Evolutionary conservation across 2,888 invertebrate species (phyloP).

Genomic region (Aquatica leii): DNA sequence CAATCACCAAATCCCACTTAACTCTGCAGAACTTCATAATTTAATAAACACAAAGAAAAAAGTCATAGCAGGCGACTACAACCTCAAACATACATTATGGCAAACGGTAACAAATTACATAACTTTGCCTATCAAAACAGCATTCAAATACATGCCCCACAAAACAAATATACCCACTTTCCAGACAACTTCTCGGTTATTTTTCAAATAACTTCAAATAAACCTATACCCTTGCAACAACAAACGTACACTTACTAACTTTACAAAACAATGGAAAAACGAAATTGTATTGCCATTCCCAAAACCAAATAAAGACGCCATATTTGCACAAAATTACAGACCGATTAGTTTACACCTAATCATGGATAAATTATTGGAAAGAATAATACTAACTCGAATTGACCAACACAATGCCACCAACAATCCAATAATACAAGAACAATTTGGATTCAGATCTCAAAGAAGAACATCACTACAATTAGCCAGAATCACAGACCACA

Average conservation of each 20-base stretch:
- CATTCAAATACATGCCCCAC: too few relatives aligned
- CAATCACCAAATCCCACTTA: too few relatives aligned
- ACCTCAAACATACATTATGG: not conserved
- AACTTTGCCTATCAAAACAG: too few relatives aligned
- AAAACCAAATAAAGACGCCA: slow-evolving; percentile 35
- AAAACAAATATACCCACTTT: slow-evolving; percentile 15
- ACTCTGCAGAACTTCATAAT: not conserved
- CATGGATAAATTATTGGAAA: slow-evolving; percentile 36
- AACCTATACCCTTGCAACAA: slow-evolving; percentile 9
- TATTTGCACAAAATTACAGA: slow-evolving; percentile 28
- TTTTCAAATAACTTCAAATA: too few relatives aligned
- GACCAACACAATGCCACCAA: slow-evolving; percentile 16
- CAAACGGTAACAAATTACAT: slow-evolving; percentile 8
- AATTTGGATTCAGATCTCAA: slow-evolving; percentile 48
- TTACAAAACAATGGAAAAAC: not conserved
- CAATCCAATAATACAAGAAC: slow-evolving; percentile 32
- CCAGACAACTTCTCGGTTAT: too few relatives aligned
- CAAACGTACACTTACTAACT: slow-evolving; percentile 18
- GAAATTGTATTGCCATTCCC: not conserved
- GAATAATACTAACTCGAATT: slow-evolving; percentile 27
- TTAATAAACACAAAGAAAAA: not conserved
- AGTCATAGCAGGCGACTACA: too few relatives aligned
- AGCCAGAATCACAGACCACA: slow-evolving; percentile 44
- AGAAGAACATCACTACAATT: slow-evolving; percentile 49
- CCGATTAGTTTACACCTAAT: slow-evolving; percentile 37